Conservation (phyloP, 2,113 vertebrate species). For the Nestor notabilis region DNA sequence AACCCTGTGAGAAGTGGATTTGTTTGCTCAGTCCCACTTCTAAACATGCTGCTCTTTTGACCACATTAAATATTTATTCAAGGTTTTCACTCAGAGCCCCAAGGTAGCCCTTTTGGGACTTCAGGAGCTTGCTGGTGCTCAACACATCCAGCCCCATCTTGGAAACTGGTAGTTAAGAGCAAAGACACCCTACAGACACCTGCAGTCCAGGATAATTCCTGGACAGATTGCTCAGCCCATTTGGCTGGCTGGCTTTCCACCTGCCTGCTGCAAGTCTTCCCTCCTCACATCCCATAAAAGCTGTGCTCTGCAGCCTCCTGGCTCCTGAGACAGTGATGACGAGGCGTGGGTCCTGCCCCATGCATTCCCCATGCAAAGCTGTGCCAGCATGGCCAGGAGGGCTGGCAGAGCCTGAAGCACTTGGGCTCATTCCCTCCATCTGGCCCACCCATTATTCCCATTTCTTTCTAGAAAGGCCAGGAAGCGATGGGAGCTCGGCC, state of each 20-base stretch:
- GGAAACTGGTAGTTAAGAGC: neutral
- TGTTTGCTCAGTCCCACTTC: neutral
- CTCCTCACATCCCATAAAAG: neutral
- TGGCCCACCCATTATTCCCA: neutral
- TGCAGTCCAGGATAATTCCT: neutral
- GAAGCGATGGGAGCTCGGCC: neutral
- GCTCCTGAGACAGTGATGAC: accelerated
- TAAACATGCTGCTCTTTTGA: neutral
- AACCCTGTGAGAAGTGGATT: neutral
- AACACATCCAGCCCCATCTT: neutral
- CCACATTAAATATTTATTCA: neutral
- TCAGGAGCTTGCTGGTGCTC: neutral
- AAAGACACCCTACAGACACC: neutral
- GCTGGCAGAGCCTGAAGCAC: neutral
- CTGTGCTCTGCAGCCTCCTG: neutral
- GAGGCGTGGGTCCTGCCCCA: neutral
- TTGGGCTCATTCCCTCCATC: neutral
- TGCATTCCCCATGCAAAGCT: accelerated
- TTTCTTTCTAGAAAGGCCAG: neutral
- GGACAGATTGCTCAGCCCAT: neutral
- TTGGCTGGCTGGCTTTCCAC: neutral
- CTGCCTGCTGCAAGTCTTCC: neutral
- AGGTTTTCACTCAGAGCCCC: neutral
- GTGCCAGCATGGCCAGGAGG: neutral
- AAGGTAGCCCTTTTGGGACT: neutral